Evolutionary conservation across 2,797 vertebrate species (phyloP), one percentile per base, ranked within the genome.

Genomic region (Spinus olivaceus): DNA sequence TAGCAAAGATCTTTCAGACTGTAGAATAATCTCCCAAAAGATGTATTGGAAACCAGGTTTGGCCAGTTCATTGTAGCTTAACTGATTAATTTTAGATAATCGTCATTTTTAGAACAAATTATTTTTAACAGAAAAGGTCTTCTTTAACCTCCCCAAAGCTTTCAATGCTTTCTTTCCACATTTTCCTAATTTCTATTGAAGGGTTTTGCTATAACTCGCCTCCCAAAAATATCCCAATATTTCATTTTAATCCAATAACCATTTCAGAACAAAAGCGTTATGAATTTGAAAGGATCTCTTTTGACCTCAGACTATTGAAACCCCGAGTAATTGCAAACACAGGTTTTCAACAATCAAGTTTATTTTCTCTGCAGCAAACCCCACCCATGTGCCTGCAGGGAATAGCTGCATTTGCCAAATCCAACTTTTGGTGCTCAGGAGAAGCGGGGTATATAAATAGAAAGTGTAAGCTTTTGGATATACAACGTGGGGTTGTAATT

Each of bases 311-410:
- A 96, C 88, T 92, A 95, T 92, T 94, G 92, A 93, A 97, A 92
- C 72, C 24, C 76, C 4, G 11, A 81, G 89, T 96, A 92, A 96
- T 96, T 96, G 94, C 96, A 95, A 96, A 96, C 96, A 94, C 95
- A 96, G 95, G 96, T 96, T 95, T 94, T 90, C 95, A 96, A 96
- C 95, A 94, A 94, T 95, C 90, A 82, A 87, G 95, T 95, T 96
- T 97, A 96, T 96, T 96, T 97, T 95, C 94, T 94, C 88, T 95
- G 81, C 84, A 96, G 94, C 92, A 96, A 94, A 83, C 91, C 96
- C 95, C 96, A 96, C 94, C 95, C 92, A 56, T 94, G 60, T 60
- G 88, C 94, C 94, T 95, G 89, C 93, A 83, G 93, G 94, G 94
- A 97, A 93, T 78, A 79, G 65, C 79, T 92, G 73, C 91, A 61